These are phyloP conservation scores for Hesperophylax magnus DNA, from an alignment of 1,140 invertebrate genomes.

Conservation along the genomic window DNA sequence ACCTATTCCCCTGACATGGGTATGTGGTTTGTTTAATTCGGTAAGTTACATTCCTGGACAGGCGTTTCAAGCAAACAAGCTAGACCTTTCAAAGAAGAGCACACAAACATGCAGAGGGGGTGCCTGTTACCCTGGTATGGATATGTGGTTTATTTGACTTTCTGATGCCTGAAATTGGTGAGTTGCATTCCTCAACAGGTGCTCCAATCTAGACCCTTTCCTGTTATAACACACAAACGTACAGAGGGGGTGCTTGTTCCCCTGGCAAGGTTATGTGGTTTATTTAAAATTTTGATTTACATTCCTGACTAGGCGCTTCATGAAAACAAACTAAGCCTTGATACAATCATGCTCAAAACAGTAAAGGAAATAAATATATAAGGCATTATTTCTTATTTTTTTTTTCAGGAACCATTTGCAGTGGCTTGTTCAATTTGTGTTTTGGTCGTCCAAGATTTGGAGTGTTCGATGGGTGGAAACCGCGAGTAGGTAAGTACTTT, in stretches of 20 bases:
- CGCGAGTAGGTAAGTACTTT: conserved; percentile 74
- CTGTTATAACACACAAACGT: conserved; percentile 85
- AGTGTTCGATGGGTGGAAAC: conserved; percentile 77
- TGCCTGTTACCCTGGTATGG: conserved; percentile 87
- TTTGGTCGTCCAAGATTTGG: conserved; percentile 90
- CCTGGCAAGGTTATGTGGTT: conserved; percentile 87
- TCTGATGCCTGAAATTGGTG: conserved; percentile 78
- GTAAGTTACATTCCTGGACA: conserved; percentile 79
- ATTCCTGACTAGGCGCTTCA: conserved; percentile 70
- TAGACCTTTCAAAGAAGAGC: too few species aligned
- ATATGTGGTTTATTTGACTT: conserved; percentile 81
- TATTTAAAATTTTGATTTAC: conserved; percentile 84
- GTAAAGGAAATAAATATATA: too few species aligned
- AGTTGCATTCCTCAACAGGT: conserved; percentile 76
- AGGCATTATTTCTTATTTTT: too few species aligned
- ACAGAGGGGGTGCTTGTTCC: conserved; percentile 87
- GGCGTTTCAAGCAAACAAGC: conserved; percentile 78
- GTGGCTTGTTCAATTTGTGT: conserved; percentile 89
- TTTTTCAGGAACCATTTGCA: conserved; percentile 85
- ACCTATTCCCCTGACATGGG: conserved; percentile 85
- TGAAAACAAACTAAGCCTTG: too few species aligned
- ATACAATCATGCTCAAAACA: too few species aligned
- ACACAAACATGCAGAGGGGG: conserved; percentile 84
- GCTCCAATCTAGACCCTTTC: conserved; percentile 79
- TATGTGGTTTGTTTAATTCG: conserved; percentile 90